Base-by-base conservation (phyloP, 2,797 vertebrate species). In the Lagocephalus sceleratus region DNA sequence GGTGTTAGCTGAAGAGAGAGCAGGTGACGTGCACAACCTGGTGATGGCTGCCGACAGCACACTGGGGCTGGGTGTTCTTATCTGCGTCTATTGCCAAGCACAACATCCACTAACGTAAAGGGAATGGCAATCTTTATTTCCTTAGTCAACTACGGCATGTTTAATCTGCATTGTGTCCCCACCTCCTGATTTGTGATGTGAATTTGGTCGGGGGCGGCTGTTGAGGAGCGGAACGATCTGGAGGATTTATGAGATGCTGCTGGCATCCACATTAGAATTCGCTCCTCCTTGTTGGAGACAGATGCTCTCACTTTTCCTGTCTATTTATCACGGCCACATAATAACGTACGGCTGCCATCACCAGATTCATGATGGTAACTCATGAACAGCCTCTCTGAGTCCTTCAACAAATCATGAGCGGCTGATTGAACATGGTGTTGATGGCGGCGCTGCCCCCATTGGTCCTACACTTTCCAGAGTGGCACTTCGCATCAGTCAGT, bases 211-310 rank as follows among this genome's bases (percentile, higher is more conserved):
- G 16, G 40, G 16, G 20, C 32, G 55, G 56, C 44, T 54, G 46
- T 3, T 53, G 69, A 73, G 44, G 41, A 52, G 78, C 50, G 20
- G 44, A 51, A 57, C 21, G 47, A 70, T 76, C 63, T 69, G 68
- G 58, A 80, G 77, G 74, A 89, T 87, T 88, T 87, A 86, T 85
- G 81, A 78, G 69, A 73, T 51, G 73, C 61, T 74, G 50, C 75
- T 52, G 49, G 78, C 78, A 69, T 52, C 57, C 76, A 67, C 68
- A 79, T 82, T 82, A 82, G 61, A 73, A 85, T 85, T 81, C 73
- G 56, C 38, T 61, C 58, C 71, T 58, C 77, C 68, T 72, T 35
- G 66, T 59, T 42, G 5, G 25, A 76, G 79, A 84, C 80, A 76
- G 74, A 82, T 76, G 79, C 74, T 74, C 63, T 63, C 58, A 32